These are phyloP conservation scores for Halcyon chelicuti DNA, from an alignment of 2,797 vertebrate species.

Conservation along the genomic window DNA sequence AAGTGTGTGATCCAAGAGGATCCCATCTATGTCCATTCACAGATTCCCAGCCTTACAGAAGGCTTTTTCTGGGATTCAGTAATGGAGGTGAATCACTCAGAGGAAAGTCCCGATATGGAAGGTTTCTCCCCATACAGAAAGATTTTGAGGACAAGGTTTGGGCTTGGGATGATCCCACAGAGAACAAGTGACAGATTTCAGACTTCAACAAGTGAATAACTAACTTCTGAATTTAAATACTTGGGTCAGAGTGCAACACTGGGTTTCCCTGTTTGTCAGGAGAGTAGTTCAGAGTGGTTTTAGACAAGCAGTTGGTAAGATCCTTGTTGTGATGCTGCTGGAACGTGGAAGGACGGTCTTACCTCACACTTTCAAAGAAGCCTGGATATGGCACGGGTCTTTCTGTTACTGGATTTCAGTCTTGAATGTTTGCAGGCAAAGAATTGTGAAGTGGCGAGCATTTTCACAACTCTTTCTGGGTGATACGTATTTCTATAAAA, in stretches of 20 bases:
- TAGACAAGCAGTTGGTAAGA: background rate
- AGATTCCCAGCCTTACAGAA: background rate
- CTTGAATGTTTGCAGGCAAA: background rate
- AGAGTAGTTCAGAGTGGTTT: background rate
- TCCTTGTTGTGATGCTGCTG: background rate
- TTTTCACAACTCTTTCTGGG: background rate
- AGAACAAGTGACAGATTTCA: background rate
- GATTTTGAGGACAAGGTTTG: background rate
- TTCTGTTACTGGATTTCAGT: background rate
- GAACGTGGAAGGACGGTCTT: background rate
- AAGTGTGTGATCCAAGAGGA: background rate
- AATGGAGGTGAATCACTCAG: background rate
- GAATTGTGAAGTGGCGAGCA: background rate
- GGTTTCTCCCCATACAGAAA: background rate
- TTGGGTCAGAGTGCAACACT: background rate
- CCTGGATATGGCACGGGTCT: background rate
- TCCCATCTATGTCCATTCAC: accelerated
- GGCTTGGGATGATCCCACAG: background rate
- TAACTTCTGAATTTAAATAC: background rate
- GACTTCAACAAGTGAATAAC: background rate
- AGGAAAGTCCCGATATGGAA: background rate
- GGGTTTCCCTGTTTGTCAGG: background rate
- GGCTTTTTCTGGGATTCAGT: background rate
- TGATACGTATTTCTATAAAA: background rate
- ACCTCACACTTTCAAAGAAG: background rate